Evolutionary conservation across 1,140 invertebrate genomes (phyloP), one percentile per base, ranked within the genome.

Genomic region (Popillia japonica): DNA sequence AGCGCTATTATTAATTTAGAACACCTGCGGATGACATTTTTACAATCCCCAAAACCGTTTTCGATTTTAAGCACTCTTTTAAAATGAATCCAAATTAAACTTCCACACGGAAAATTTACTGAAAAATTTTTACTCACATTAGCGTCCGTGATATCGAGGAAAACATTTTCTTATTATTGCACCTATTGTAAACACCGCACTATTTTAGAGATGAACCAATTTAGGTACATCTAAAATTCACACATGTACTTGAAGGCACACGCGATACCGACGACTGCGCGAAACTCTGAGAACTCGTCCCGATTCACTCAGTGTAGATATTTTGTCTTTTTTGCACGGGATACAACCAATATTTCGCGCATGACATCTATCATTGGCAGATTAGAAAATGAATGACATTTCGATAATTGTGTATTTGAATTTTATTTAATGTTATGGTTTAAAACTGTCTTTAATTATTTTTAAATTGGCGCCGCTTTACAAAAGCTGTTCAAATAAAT

Each of bases 1-100:
- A 34, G 27, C 27, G 48, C 48, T 55, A 55, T 55, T 55, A 55
- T 55, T 55, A 55, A 55, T 55, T 55, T 55, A 55, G 48, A 55
- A 55, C 48, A 55, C 48, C 48, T 55, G 48, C 48, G 17, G 27
- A 34, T 34, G 27, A 34, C 27, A 34, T 34, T 34, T 34, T 34
- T 2, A 34, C 4, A 34, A 34, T 34, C 27, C 27, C 27, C 4
- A 34, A 34, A 34, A 34, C n/a, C n/a, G n/a, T n/a, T 34, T 34
- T 34, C 27, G 27, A 34, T 34, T 34, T 34, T 34, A 34, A 1
- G n/a, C n/a, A n/a, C 27, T 4, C 27, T 4, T 34, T 34, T 34
- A 34, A 34, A 34, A 34, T 34, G 4, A 34, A 34, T 34, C 27
- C 27, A 4, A 34, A 34, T 34, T 34, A 34, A 34, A 34, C 27